phyloP scores from a whole-genome alignment of 2,888 invertebrate genomes.

The Zhuqinia jingwanae region DNA sequence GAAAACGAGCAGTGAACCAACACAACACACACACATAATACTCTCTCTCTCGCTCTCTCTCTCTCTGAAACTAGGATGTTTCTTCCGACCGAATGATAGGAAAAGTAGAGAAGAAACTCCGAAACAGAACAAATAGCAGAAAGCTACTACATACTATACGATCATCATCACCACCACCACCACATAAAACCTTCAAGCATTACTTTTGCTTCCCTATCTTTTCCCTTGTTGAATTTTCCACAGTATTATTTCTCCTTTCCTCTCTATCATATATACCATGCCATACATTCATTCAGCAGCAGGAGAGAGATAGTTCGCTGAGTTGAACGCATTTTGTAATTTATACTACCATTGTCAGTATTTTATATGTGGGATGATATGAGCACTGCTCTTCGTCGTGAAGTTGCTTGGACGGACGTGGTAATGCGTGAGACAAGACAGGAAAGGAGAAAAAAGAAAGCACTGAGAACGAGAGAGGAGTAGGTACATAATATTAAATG shows the following conservation, averaged over 20 bases:
- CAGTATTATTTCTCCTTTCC: conserved; percentile 45
- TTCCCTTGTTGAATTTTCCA: conserved; percentile 5
- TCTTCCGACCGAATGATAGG: conserved; percentile 52
- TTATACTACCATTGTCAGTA: neutral
- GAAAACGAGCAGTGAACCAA: neutral
- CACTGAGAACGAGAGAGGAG: conserved; percentile 34
- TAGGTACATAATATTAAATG: neutral
- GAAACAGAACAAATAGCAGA: conserved; percentile 15
- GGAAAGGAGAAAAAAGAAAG: conserved; percentile 48
- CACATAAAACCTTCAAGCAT: conserved; percentile 5
- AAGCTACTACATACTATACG: neutral
- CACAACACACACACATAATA: no score
- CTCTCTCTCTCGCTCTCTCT: no score
- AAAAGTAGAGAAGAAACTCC: conserved; percentile 60
- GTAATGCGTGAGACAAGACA: conserved; percentile 45
- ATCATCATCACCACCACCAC: conserved; percentile 10
- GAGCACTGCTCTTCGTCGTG: neutral
- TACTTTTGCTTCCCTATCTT: conserved; percentile 49
- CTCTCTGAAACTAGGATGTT: conserved; percentile 42
- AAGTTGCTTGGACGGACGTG: conserved; percentile 6
- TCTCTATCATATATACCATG: neutral
- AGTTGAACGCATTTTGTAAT: neutral
- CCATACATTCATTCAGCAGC: neutral
- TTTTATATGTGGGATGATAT: neutral
- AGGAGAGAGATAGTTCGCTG: neutral